Evolutionary conservation across 2,797 vertebrate genomes (phyloP), one percentile per base, ranked within the genome.

Genomic region (Euphonia xanthogaster): DNA sequence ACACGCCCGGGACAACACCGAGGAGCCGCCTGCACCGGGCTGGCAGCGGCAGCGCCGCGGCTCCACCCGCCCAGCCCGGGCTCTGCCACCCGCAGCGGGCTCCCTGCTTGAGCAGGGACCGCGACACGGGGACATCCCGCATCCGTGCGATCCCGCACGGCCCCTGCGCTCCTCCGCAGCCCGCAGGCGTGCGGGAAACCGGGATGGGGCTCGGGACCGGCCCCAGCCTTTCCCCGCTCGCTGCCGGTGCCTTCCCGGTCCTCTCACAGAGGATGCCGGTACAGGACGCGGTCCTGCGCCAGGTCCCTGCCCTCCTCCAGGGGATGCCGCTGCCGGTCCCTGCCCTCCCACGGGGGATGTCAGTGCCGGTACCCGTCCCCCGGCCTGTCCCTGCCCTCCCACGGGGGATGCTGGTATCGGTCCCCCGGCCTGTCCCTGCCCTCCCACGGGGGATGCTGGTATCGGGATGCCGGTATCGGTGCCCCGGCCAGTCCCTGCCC

Each of bases 1-100:
- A 24, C 67, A 18, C 23, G 2, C 3, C 1, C 5, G 16, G 54
- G 25, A 39, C 37, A 6, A 0, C 0, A 10, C 0, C 75, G 6
- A 9, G 37, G 37, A 57, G 24, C 8, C 6, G 28, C 37, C 7
- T 35, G 16, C 2, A 0, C 10, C 9, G 14, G 55, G 55, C 55
- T 12, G 45, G 35, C 11, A 23, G 17, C 50, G 54, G 21, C 10
- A 20, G 14, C 54, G 25, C 25, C 33, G 48, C 21, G 4, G 27
- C 31, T 42, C 45, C 33, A 7, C 15, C 14, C 39, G 9, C 9
- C 42, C 57, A 4, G 0, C 7, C 25, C 14, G 3, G 8, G 24
- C 39, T 62, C 14, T 4, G n/a, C 48, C 22, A 31, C 8, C 80
- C n/a, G 16, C 40, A 40, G 40, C 2, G 4, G 24, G 42, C 33